Percentiles rank a stretch among this genome's conserved stretches.
Conservation (phyloP, 2,888 invertebrate species). For the Agonopterix subpropinquella region DNA sequence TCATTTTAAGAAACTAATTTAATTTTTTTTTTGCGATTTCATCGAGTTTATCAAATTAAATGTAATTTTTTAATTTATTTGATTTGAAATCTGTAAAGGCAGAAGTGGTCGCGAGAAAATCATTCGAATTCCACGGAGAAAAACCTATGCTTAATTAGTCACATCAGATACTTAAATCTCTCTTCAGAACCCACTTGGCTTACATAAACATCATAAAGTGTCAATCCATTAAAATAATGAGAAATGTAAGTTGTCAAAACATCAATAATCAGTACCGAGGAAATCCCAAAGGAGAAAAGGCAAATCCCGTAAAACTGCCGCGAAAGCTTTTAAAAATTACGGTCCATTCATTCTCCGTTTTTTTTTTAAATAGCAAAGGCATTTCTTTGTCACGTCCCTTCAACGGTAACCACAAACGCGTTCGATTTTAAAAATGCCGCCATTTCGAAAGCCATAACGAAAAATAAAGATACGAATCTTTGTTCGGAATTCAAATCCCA, state of each 20-base stretch:
- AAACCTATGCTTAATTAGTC: too few relatives aligned
- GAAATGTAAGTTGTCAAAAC: slow-evolving; percentile 59
- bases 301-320: slow-evolving; percentile 55
- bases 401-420: slow-evolving; percentile 39
- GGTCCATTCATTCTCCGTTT: slow-evolving; percentile 55
- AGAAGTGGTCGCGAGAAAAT: too few relatives aligned
- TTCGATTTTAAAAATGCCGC: slow-evolving; percentile 41
- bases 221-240: slow-evolving; percentile 42
- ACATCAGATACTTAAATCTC: too few relatives aligned
- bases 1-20: too few relatives aligned
- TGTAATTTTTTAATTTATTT: too few relatives aligned
- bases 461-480: slow-evolving; percentile 58
- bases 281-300: slow-evolving; percentile 42
- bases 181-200: too few relatives aligned
- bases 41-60: too few relatives aligned
- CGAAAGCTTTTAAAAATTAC: slow-evolving; percentile 71
- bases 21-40: too few relatives aligned
- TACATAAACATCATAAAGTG: too few relatives aligned
- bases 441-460: slow-evolving; percentile 27
- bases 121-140: too few relatives aligned
- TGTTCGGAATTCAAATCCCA: slow-evolving; percentile 60
- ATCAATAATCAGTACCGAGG: slow-evolving; percentile 60
- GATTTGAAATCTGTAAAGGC: too few relatives aligned
- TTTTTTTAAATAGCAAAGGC: slow-evolving; percentile 7
- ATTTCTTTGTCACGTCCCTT: slow-evolving; percentile 62